phyloP scores from a whole-genome alignment of 2,888 invertebrate genomes.

The Odontocolon sp. region DNA sequence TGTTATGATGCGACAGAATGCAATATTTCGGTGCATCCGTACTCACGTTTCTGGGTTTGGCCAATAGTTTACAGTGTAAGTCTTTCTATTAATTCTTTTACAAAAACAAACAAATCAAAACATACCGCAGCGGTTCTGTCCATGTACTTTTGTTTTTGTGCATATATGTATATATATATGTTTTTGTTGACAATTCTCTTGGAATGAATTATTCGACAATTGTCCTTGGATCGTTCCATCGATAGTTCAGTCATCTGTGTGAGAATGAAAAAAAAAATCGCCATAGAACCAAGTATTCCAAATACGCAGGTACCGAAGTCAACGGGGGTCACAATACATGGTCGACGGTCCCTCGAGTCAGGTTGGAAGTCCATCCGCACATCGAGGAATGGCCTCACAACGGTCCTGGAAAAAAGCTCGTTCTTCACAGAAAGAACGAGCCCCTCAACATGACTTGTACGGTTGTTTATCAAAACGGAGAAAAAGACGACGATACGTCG shows the following conservation, averaged over 20 bases:
- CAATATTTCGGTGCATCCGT: slow-evolving; percentile 59
- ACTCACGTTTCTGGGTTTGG: slow-evolving; percentile 54
- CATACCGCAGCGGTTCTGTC: not conserved
- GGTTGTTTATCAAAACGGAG: slow-evolving; percentile 63
- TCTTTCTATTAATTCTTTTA: not conserved
- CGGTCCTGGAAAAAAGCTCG: slow-evolving; percentile 60
- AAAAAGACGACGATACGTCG: slow-evolving; percentile 54
- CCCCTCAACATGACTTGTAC: slow-evolving; percentile 72
- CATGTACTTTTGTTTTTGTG: too few relatives aligned
- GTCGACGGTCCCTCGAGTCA: slow-evolving; percentile 51
- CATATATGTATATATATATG: too few relatives aligned
- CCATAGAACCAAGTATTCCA: slow-evolving; percentile 47
- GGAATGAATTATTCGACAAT: too few relatives aligned
- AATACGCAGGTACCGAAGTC: slow-evolving; percentile 54
- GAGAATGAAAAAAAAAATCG: slow-evolving; percentile 19
- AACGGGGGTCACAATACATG: slow-evolving; percentile 54
- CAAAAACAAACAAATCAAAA: not conserved
- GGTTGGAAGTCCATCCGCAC: slow-evolving; percentile 64
- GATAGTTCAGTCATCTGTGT: not conserved
- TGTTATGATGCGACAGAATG: slow-evolving; percentile 63
- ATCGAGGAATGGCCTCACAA: slow-evolving; percentile 56
- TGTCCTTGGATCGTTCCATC: too few relatives aligned
- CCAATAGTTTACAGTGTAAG: slow-evolving; percentile 58
- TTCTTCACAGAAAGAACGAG: slow-evolving; percentile 67
- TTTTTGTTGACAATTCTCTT: too few relatives aligned